Percentiles rank a stretch among this genome's conserved stretches.
Evolutionary conservation across 1,140 invertebrate species (phyloP).

Genomic region (Caenorhabditis brenneri): DNA sequence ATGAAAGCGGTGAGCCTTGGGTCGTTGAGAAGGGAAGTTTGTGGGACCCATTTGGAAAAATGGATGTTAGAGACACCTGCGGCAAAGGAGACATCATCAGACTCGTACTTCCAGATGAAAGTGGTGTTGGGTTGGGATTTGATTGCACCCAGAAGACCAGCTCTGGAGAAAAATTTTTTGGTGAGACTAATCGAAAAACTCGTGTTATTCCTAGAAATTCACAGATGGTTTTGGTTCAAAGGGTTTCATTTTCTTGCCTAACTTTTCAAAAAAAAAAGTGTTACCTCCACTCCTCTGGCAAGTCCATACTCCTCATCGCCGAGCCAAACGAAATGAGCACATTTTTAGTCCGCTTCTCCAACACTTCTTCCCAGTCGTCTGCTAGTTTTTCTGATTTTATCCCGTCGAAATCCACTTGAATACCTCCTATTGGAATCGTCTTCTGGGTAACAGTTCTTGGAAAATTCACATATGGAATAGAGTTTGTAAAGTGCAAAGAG

Average conservation of each 20-base stretch:
- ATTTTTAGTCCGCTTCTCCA: conserved; percentile 38
- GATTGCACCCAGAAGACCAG: conserved; percentile 6
- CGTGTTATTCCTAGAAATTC: too few relatives aligned
- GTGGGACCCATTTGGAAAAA: conserved; percentile 54
- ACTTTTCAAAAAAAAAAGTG: too few relatives aligned
- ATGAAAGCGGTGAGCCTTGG: conserved; percentile 56
- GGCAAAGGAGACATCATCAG: conserved; percentile 35
- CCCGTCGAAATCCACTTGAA: conserved; percentile 34
- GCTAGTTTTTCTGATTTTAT: neutral
- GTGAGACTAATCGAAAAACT: too few relatives aligned
- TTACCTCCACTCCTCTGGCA: conserved; percentile 54
- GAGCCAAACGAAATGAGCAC: conserved; percentile 59
- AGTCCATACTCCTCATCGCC: conserved; percentile 48
- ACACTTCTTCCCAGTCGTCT: conserved; percentile 43
- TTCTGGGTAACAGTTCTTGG: conserved; percentile 46
- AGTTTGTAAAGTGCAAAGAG: conserved; percentile 46
- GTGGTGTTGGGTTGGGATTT: conserved; percentile 46
- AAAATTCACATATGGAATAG: conserved; percentile 49
- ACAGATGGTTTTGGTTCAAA: too few relatives aligned
- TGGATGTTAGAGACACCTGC: conserved; percentile 45
- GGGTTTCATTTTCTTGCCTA: too few relatives aligned
- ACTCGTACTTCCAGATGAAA: conserved; percentile 60
- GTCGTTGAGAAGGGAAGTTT: conserved; percentile 56
- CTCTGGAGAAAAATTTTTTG: conserved; percentile 15
- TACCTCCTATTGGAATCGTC: conserved; percentile 52